Conservation (phyloP, 2,797 vertebrate species). For the Urophycis tenuis region DNA sequence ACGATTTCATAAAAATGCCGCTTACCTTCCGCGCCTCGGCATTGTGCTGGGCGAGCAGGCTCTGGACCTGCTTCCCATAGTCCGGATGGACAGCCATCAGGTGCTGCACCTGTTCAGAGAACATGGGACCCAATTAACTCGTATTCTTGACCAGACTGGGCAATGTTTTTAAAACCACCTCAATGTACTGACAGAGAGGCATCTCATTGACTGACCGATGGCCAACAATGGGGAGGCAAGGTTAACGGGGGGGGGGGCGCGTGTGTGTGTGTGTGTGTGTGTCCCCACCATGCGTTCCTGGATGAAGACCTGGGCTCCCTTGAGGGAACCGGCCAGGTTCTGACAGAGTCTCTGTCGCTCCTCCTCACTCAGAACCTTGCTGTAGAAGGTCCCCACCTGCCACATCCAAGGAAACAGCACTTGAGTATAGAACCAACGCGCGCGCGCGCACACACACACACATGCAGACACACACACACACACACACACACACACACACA, state of each 20-base stretch:
- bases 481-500: too few relatives aligned
- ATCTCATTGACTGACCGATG: too few relatives aligned
- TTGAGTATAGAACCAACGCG: background rate
- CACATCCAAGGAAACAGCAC: background rate
- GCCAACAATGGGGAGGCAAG: too few relatives aligned
- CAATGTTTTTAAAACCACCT: background rate
- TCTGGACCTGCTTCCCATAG: constrained; percentile 77
- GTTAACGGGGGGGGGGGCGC: too few relatives aligned
- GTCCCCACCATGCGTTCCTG: constrained; percentile 85
- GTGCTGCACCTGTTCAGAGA: constrained; percentile 75
- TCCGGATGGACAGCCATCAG: constrained; percentile 78
- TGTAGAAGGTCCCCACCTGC: constrained; percentile 83
- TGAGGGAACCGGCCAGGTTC: constrained; percentile 81
- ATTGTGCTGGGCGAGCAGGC: constrained; percentile 77
- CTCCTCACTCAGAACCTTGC: constrained; percentile 77
- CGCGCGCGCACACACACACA: constrained; percentile 1
- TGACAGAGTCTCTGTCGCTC: constrained; percentile 80
- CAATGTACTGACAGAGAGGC: background rate
- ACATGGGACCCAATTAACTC: background rate
- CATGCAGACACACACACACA: background rate
- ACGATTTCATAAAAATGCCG: background rate
- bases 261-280: background rate
- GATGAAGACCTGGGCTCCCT: constrained; percentile 86
- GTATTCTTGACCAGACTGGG: background rate
- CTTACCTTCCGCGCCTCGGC: constrained; percentile 71